A percentile compares a stretch with the other conserved stretches of the same genome.
Evolutionary conservation across 2,113 vertebrate genomes (phyloP).

Genomic region (Vulpes vulpes): DNA sequence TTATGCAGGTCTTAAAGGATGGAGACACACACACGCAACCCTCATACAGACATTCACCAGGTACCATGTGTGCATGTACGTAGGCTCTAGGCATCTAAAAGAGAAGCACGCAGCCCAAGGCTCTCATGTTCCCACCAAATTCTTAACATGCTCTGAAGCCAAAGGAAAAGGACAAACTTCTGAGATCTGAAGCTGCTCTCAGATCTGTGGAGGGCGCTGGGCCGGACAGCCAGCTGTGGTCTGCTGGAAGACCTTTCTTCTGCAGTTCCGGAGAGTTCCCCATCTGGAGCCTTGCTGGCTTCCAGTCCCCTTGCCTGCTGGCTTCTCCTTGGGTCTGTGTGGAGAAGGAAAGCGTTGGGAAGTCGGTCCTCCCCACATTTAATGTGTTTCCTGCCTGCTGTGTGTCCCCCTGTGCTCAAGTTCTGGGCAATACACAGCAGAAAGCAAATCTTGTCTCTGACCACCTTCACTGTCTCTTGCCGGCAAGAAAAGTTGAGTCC

Average conservation of each 20-base stretch:
- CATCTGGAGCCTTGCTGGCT: background rate
- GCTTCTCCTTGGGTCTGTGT: conserved; percentile 63
- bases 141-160: background rate
- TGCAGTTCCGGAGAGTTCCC: background rate
- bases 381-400: conserved; percentile 65
- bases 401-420: conserved; percentile 86
- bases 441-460: background rate
- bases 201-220: background rate
- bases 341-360: conserved; percentile 30
- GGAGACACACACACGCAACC: background rate
- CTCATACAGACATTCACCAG: background rate
- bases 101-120: background rate
- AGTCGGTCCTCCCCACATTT: conserved; percentile 60
- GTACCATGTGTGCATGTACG: fast-evolving
- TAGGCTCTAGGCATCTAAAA: background rate
- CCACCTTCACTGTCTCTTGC: background rate
- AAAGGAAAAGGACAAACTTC: background rate
- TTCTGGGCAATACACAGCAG: conserved; percentile 77
- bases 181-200: background rate
- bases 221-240: background rate
- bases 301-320: background rate
- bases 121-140: background rate
- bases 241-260: background rate
- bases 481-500: background rate
- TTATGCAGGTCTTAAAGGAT: background rate